These are phyloP conservation scores for Corydoras sp. DNA, from an alignment of 2,113 vertebrate species.

Conservation along the genomic window DNA sequence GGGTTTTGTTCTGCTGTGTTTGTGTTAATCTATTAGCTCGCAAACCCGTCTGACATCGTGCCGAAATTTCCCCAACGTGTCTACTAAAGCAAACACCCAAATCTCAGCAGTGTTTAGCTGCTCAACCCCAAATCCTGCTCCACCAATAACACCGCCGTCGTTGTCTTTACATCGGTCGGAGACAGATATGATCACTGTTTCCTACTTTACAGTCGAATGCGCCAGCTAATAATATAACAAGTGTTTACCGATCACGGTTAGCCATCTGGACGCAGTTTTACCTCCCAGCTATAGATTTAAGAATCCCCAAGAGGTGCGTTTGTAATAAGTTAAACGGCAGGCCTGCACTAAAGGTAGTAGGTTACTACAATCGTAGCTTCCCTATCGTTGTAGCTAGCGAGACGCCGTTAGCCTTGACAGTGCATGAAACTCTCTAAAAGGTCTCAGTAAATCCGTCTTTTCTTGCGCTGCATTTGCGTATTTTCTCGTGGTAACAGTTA, in stretches of 20 bases:
- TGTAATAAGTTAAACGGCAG: background rate
- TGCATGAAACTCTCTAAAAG: constrained; percentile 11
- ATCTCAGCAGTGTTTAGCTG: no score
- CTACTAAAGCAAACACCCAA: no score
- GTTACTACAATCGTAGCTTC: constrained; percentile 4
- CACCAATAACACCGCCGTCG: no score
- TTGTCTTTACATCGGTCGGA: no score
- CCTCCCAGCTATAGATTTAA: background rate
- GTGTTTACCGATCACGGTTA: no score
- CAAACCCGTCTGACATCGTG: constrained; percentile 56
- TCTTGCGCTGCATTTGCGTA: background rate
- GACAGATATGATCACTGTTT: no score
- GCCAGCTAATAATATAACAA: no score
- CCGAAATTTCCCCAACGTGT: constrained; percentile 10
- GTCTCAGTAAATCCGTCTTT: background rate
- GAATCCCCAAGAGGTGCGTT: background rate
- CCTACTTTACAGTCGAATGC: no score
- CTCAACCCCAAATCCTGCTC: no score
- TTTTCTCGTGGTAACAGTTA: background rate
- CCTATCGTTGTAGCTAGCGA: constrained; percentile 13
- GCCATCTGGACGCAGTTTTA: constrained; percentile 14
- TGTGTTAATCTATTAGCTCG: constrained; percentile 33
- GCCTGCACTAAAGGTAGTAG: background rate
- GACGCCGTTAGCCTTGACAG: constrained; percentile 35
- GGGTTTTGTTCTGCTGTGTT: constrained; percentile 16